Evolutionary conservation across 2,113 vertebrate species (phyloP).

Genomic region (Caretta caretta): DNA sequence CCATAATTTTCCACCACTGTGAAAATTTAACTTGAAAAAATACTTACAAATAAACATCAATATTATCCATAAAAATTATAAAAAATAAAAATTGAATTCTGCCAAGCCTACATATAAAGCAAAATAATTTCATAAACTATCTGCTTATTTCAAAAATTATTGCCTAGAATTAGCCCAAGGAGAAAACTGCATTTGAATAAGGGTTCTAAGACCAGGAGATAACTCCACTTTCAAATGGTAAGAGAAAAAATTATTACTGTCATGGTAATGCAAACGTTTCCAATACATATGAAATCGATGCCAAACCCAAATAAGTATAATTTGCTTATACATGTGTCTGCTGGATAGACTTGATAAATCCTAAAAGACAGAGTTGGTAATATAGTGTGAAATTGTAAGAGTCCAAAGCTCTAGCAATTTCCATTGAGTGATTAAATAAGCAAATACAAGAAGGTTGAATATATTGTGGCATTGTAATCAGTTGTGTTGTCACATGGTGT

Average conservation of each 20-base stretch:
- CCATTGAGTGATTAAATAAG: neutral
- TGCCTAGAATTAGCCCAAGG: neutral
- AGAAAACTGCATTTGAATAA: neutral
- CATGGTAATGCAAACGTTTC: neutral
- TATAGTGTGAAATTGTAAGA: neutral
- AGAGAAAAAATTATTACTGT: neutral
- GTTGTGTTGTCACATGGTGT: neutral
- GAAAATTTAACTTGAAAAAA: neutral
- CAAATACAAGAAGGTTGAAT: neutral
- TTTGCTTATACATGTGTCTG: neutral
- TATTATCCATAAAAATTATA: neutral
- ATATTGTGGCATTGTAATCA: neutral
- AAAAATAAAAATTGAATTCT: neutral
- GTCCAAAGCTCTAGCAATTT: neutral
- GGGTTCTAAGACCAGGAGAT: neutral
- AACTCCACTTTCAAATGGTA: neutral
- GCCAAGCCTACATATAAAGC: neutral
- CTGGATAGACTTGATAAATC: neutral
- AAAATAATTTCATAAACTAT: neutral
- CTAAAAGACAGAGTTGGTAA: no score
- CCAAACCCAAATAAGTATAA: neutral
- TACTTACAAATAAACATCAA: neutral
- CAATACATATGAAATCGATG: accelerated
- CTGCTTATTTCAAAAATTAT: neutral
- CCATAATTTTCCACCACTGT: neutral